Evolutionary conservation across 2,113 vertebrate species (phyloP).

Genomic region (Philantomba maxwellii): DNA sequence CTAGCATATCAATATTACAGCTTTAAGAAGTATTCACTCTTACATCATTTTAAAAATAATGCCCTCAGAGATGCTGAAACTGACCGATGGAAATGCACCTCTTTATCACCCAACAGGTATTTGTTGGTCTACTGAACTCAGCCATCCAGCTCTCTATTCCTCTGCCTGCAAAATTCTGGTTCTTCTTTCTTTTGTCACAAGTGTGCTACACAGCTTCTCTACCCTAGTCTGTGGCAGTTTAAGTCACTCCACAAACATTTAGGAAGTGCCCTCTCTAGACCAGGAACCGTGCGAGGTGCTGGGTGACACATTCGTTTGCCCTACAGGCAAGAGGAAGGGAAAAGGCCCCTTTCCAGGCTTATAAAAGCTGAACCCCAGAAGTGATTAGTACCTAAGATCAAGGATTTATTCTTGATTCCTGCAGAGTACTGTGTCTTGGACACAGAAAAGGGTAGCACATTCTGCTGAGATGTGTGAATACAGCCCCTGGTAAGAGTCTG

Average conservation of each 20-base stretch:
- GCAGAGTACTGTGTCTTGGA: background rate
- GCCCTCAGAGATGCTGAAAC: background rate
- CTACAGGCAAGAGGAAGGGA: accelerated
- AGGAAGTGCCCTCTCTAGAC: accelerated
- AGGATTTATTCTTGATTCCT: background rate
- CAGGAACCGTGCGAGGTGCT: too few species aligned
- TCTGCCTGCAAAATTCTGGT: background rate
- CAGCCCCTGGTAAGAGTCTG: background rate
- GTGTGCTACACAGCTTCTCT: background rate
- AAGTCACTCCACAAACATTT: background rate
- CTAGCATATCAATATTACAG: background rate
- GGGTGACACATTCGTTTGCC: accelerated
- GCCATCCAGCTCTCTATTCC: background rate
- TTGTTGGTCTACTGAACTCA: background rate
- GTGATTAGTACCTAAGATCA: background rate
- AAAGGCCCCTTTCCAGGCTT: background rate
- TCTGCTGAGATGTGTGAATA: accelerated
- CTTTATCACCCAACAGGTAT: accelerated
- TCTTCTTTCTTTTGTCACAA: background rate
- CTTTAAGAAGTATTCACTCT: background rate
- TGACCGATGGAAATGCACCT: background rate
- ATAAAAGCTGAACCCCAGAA: background rate
- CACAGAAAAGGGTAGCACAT: accelerated
- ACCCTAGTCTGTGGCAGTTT: accelerated
- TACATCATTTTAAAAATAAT: background rate